Evolutionary conservation across 2,797 vertebrate genomes (phyloP), one percentile per base, ranked within the genome.

Genomic region (Pseudomugil gertrudae): DNA sequence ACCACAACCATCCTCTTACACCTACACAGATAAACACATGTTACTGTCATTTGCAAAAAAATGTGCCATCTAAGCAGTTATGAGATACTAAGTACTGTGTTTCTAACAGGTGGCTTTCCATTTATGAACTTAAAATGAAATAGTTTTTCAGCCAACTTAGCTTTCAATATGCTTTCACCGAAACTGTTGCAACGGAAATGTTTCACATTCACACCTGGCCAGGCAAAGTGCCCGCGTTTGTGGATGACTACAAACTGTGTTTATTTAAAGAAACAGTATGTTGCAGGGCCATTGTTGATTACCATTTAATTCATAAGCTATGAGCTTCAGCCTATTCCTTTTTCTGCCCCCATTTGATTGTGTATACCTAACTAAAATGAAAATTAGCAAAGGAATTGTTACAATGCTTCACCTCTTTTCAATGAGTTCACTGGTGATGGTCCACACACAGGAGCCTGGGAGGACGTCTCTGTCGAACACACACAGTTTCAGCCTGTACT

Each of bases 1-100:
- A 99, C 94, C 0, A 95, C 98, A 84, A 99, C 98, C 96, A 99
- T 97, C 84, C 94, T 93, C 84, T 95, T 96, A 83, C 98, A 99
- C 89, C 98, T 99, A 80, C 51, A 69, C 17, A 74, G 3, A 84
- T 1, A 27, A 27, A n/a, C 43, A 21, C 35, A 75, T 19, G 29
- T 24, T 13, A 61, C 0, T 66, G 15, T 5, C 1, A 57, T 24
- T 4, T 43, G 8, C 7, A 45, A 5, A 29, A 29, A 33, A 29
- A 24, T 29, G 15, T 27, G 13, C 43, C 1, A 63, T 36, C 5
- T 8, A 29, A 7, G 79, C 52, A 69, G 26, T 0, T 38, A 27
- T n/a, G 47, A 57, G 9, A 67, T 53, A 55, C 67, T 51, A 24
- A 29, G 9, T 17, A 11, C 5, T 5, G 48, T 30, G 10, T 43